These are phyloP conservation scores for Amphimallon solstitiale DNA, from an alignment of 2,888 invertebrate genomes.

Conservation along the genomic window DNA sequence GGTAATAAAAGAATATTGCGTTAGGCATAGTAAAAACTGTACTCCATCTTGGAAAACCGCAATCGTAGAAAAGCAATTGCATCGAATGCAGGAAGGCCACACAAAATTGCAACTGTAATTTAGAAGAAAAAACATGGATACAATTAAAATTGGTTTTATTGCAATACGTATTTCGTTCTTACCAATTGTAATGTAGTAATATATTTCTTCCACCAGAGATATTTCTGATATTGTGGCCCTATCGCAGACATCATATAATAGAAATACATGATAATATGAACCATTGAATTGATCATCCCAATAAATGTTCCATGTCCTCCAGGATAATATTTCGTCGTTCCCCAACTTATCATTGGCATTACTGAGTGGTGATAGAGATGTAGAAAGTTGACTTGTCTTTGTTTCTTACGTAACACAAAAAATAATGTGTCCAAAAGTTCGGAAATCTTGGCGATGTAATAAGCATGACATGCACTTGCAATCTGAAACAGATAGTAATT, in stretches of 20 bases:
- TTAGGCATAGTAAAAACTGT: constrained; percentile 85
- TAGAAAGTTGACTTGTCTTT: constrained; percentile 87
- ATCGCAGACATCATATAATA: constrained; percentile 81
- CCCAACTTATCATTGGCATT: constrained; percentile 96
- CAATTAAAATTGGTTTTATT: no score
- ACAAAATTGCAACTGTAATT: constrained; percentile 90
- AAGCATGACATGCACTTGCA: constrained; percentile 19
- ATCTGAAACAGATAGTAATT: constrained; percentile 21
- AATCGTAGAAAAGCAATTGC: constrained; percentile 85
- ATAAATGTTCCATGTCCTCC: constrained; percentile 77
- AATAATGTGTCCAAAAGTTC: constrained; percentile 68
- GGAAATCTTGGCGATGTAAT: constrained; percentile 30
- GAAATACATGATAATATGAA: constrained; percentile 83
- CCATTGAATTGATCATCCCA: constrained; percentile 76
- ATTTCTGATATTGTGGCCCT: constrained; percentile 77
- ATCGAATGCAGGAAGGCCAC: constrained; percentile 86
- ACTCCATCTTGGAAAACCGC: constrained; percentile 88
- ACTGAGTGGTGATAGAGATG: constrained; percentile 95
- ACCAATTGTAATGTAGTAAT: constrained; percentile 83
- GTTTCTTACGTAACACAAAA: constrained; percentile 92
- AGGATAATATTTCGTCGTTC: constrained; percentile 64
- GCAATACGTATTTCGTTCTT: constrained; percentile 51
- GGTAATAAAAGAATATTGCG: constrained; percentile 90
- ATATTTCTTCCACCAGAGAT: constrained; percentile 85
- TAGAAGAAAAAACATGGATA: no score